phyloP scores from a whole-genome alignment of 1,140 invertebrate genomes.

The Drosophila nannoptera region DNA sequence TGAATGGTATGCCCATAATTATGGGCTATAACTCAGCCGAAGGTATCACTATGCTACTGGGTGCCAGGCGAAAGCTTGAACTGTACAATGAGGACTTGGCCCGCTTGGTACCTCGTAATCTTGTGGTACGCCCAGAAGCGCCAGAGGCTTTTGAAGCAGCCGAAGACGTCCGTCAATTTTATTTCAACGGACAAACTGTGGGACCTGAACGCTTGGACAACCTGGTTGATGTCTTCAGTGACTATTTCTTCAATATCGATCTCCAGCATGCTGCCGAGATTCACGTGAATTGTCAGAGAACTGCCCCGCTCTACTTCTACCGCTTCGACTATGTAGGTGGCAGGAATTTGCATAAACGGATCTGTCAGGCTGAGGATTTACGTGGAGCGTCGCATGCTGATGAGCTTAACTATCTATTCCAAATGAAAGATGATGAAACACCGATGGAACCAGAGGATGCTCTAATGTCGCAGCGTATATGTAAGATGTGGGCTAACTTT shows the following conservation, averaged over 20 bases:
- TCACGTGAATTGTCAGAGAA: conserved; percentile 50
- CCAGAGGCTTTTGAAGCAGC: conserved; percentile 41
- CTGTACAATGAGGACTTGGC: conserved; percentile 55
- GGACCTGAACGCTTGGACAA: conserved; percentile 41
- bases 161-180: conserved; percentile 60
- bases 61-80: conserved; percentile 50
- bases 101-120: conserved; percentile 55
- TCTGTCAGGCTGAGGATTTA: conserved; percentile 67
- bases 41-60: conserved; percentile 57
- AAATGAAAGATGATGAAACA: conserved; percentile 80
- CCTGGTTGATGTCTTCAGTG: conserved; percentile 56
- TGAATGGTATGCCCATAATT: conserved; percentile 55
- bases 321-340: conserved; percentile 81
- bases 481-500: conserved; percentile 84
- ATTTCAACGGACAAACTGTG: conserved; percentile 55
- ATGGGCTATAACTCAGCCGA: conserved; percentile 70
- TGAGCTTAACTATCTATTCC: conserved; percentile 82
- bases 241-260: conserved; percentile 67
- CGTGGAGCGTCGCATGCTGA: conserved; percentile 82
- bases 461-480: conserved; percentile 79
- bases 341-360: conserved; percentile 80
- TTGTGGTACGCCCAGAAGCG: conserved; percentile 35
- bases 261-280: conserved; percentile 58
- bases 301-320: conserved; percentile 76
- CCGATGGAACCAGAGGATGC: conserved; percentile 79